These are phyloP conservation scores for Vireo griseus DNA, from an alignment of 2,797 vertebrate genomes.

Conservation along the genomic window DNA sequence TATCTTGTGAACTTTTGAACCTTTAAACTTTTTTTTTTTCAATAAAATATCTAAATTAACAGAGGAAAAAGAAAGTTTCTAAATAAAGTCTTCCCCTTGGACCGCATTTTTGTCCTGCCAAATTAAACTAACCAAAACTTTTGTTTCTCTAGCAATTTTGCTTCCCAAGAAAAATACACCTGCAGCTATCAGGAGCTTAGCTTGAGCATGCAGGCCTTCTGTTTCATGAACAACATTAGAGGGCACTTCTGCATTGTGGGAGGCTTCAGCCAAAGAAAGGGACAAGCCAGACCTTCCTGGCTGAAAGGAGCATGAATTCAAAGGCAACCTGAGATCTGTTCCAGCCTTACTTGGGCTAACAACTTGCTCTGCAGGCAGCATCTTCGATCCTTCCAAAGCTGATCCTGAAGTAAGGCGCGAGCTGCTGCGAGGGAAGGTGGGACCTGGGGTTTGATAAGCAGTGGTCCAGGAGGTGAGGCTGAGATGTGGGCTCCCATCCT, in stretches of 20 bases:
- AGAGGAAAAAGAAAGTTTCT: constrained; percentile 74
- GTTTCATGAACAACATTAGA: constrained; percentile 35
- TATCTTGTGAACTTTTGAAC: constrained; percentile 66
- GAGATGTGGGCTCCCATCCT: rapidly evolving
- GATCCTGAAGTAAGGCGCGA: not conserved
- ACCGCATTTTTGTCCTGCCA: constrained; percentile 73
- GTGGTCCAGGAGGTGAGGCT: not conserved
- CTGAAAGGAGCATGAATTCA: not conserved
- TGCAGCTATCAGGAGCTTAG: constrained; percentile 62
- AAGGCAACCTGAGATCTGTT: not conserved
- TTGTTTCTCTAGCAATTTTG: constrained; percentile 74
- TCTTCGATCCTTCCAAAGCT: not conserved
- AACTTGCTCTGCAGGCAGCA: not conserved
- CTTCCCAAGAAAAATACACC: constrained; percentile 82
- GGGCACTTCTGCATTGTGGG: constrained; percentile 46
- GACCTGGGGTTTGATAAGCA: not conserved
- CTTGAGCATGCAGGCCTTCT: not conserved
- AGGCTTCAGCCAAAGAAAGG: not conserved
- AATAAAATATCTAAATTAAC: constrained; percentile 66
- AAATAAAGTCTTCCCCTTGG: constrained; percentile 77
- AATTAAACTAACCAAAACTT: constrained; percentile 75
- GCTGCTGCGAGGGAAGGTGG: not conserved
- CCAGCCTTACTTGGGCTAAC: not conserved
- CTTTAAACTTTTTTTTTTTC: constrained; percentile 5
- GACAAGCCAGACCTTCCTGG: not conserved